These are phyloP conservation scores for Eristalis tenax DNA, from an alignment of 2,888 invertebrate genomes.

Conservation along the genomic window DNA sequence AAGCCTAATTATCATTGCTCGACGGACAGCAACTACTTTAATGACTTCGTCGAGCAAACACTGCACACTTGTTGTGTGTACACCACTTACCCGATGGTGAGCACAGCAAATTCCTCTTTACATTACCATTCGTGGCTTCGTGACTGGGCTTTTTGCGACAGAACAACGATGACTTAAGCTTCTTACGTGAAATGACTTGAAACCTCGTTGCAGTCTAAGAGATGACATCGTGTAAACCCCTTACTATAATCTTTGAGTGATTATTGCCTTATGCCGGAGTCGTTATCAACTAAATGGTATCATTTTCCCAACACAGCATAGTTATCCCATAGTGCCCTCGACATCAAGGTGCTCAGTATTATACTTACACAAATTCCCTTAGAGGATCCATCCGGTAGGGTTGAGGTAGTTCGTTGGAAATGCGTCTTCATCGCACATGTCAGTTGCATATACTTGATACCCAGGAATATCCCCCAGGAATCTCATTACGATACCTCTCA, in stretches of 20 bases:
- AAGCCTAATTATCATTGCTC: background rate
- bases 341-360: background rate
- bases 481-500: background rate
- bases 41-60: background rate
- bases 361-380: background rate
- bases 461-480: background rate
- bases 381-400: background rate
- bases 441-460: background rate
- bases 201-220: background rate
- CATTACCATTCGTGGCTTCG: background rate
- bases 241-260: too few species aligned
- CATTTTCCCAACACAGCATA: background rate
- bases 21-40: background rate
- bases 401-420: background rate
- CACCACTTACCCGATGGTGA: background rate
- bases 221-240: background rate
- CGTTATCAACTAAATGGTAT: background rate
- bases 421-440: background rate
- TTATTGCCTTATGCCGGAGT: background rate
- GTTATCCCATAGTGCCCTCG: background rate
- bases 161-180: background rate
- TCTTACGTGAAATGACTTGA: background rate
- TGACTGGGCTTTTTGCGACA: background rate
- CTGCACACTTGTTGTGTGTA: too few species aligned
- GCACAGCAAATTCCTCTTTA: background rate